phyloP scores from a whole-genome alignment of 2,113 vertebrate genomes.

The Neolamprologus longior region DNA sequence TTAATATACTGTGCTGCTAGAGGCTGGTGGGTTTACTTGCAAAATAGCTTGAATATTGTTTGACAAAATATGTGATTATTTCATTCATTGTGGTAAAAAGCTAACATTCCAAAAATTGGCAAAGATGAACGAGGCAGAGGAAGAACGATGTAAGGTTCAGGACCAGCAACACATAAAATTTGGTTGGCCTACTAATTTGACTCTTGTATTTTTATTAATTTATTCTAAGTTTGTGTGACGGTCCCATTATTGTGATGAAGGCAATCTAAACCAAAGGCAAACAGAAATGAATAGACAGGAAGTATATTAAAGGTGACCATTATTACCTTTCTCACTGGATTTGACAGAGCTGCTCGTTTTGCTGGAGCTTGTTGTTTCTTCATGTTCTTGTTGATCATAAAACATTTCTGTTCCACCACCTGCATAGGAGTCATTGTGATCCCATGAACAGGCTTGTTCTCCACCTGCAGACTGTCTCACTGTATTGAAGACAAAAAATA shows the following conservation, averaged over 20 bases:
- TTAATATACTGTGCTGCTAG: background rate
- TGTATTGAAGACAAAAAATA: background rate
- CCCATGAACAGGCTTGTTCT: background rate
- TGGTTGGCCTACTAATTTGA: rapidly evolving
- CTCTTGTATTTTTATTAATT: background rate
- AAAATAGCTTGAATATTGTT: rapidly evolving
- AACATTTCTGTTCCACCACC: background rate
- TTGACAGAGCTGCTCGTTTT: background rate
- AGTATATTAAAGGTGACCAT: background rate
- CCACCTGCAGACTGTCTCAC: background rate
- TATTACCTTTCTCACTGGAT: background rate
- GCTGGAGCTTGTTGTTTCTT: background rate
- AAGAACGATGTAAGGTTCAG: rapidly evolving
- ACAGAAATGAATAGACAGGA: background rate
- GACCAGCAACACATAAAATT: rapidly evolving
- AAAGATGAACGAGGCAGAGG: rapidly evolving
- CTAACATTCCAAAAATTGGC: rapidly evolving
- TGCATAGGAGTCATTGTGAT: background rate
- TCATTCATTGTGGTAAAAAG: rapidly evolving
- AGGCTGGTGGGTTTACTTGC: background rate
- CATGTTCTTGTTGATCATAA: background rate
- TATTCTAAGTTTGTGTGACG: rapidly evolving
- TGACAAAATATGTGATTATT: background rate
- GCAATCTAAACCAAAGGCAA: background rate
- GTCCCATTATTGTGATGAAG: rapidly evolving